Conservation (phyloP, 2,797 vertebrate genomes). For the Phataginus tetradactyla region DNA sequence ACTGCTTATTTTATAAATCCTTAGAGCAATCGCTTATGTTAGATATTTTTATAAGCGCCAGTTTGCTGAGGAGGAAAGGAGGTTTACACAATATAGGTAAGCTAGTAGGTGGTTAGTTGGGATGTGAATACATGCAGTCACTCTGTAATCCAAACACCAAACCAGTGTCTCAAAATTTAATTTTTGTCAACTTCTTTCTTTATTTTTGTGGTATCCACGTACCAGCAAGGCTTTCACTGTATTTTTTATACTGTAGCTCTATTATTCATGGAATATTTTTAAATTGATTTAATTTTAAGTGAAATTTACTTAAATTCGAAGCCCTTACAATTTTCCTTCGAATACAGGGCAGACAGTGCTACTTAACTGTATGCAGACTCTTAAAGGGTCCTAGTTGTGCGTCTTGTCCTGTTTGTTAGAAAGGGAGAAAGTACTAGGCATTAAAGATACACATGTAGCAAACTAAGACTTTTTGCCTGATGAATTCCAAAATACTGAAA, state of each 20-base stretch:
- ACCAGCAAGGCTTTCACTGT: neutral
- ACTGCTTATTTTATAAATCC: neutral
- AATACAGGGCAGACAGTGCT: neutral
- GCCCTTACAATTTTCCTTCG: neutral
- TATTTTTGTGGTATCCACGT: neutral
- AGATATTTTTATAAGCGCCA: neutral
- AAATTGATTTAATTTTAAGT: neutral
- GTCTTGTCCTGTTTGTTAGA: neutral
- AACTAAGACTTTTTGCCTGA: neutral
- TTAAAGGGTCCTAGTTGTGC: neutral
- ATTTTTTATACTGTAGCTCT: neutral
- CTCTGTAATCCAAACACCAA: neutral
- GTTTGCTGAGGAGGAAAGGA: neutral
- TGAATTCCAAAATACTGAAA: neutral
- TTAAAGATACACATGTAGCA: neutral
- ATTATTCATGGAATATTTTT: neutral
- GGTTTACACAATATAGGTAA: neutral
- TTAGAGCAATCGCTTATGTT: neutral
- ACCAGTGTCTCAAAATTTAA: no score
- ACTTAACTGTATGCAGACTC: neutral
- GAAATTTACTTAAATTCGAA: constrained; percentile 5
- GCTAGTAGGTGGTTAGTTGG: neutral
- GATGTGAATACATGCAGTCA: rapidly evolving
- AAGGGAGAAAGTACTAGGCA: neutral
- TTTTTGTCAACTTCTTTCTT: neutral